Percentiles rank a stretch among this genome's conserved stretches.
Conservation (phyloP, 2,113 vertebrate genomes). For the Entomyzon cyanotis region DNA sequence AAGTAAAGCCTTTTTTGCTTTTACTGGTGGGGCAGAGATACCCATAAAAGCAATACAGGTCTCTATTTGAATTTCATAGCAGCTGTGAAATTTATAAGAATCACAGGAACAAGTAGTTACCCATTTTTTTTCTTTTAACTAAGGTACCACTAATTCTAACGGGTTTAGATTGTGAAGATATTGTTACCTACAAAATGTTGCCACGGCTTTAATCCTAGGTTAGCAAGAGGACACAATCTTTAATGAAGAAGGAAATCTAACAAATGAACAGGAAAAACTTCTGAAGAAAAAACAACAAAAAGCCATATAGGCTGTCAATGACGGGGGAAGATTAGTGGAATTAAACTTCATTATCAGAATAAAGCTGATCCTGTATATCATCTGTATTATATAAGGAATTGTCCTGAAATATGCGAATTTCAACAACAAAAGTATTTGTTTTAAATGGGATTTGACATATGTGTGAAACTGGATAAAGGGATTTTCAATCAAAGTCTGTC, state of each 20-base stretch:
- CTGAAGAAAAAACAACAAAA: not conserved
- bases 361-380: not conserved
- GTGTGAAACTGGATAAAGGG: not conserved
- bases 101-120: constrained; percentile 37
- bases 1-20: constrained; percentile 31
- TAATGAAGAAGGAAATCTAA: not conserved
- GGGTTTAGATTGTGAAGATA: not conserved
- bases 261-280: not conserved
- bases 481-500: not conserved
- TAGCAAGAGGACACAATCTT: not conserved
- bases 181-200: not conserved
- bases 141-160: constrained; percentile 5
- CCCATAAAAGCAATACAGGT: constrained; percentile 67
- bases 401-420: not conserved
- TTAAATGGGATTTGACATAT: not conserved
- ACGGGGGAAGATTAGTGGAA: not conserved
- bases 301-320: not conserved
- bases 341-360: not conserved
- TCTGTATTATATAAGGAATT: not conserved
- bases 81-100: constrained; percentile 70
- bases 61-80: constrained; percentile 75
- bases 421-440: not conserved
- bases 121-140: not conserved
- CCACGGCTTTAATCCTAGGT: not conserved
- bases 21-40: constrained; percentile 61